Evolutionary conservation across 2,888 invertebrate genomes (phyloP).

Genomic region (Sesamia inferens): DNA sequence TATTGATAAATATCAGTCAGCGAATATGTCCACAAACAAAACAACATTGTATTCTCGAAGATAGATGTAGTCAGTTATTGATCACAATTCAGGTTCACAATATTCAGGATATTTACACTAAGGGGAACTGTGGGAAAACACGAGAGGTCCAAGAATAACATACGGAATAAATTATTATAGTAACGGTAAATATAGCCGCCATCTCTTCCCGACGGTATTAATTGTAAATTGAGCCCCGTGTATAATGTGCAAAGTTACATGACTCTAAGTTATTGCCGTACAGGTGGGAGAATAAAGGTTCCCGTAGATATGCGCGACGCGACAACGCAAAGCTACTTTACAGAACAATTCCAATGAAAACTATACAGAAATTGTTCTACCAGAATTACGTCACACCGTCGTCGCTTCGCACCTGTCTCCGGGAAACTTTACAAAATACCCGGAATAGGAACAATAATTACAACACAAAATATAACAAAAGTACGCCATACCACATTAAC

Average conservation of each 20-base stretch:
- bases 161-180: not conserved
- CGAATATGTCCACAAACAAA: not conserved
- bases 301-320: not conserved
- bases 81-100: not conserved
- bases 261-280: not conserved
- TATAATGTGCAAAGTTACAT: not conserved
- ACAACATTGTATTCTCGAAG: not conserved
- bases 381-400: not conserved
- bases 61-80: not conserved
- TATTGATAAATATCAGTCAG: not conserved
- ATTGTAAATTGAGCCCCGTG: slow-evolving; percentile 1
- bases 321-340: not conserved
- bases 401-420: not conserved
- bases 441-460: slow-evolving; percentile 6
- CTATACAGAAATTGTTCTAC: not conserved
- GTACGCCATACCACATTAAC: not conserved
- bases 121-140: not conserved
- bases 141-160: not conserved
- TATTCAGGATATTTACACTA: not conserved
- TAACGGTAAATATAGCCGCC: not conserved
- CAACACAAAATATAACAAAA: slow-evolving; percentile 5
- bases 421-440: not conserved
- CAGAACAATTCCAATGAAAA: not conserved
- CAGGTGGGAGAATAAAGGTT: not conserved
- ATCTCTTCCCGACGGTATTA: not conserved